Conservation (phyloP, 1,140 invertebrate genomes). For the Diprion similis region DNA sequence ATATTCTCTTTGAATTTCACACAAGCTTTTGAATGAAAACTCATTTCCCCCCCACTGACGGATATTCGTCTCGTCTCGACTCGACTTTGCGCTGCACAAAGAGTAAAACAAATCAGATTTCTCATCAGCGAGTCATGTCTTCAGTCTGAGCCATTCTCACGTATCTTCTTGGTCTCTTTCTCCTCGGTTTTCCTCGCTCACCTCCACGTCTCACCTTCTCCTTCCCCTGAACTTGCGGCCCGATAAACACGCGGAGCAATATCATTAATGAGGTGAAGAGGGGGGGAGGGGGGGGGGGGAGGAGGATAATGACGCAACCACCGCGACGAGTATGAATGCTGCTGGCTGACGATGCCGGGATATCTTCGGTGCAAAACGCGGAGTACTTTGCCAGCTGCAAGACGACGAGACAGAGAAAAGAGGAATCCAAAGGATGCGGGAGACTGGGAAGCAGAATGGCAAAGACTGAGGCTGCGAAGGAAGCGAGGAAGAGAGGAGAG, state of each 20-base stretch:
- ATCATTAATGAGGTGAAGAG: neutral
- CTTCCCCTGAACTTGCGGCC: neutral
- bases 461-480: slow-evolving; percentile 24
- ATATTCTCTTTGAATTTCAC: neutral
- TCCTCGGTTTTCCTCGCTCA: neutral
- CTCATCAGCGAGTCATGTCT: neutral
- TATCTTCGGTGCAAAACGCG: neutral
- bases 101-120: slow-evolving; percentile 3
- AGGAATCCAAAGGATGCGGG: neutral
- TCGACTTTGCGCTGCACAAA: neutral
- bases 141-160: no score
- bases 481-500: slow-evolving; percentile 44
- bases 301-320: neutral
- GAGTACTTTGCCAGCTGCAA: neutral
- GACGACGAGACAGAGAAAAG: neutral
- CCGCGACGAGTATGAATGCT: neutral
- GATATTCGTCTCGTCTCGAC: neutral
- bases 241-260: neutral
- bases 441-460: slow-evolving; percentile 21
- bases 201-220: neutral
- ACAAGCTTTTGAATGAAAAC: neutral
- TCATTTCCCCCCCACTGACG: neutral
- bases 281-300: no score
- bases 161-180: neutral
- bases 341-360: neutral